Evolutionary conservation across 2,888 invertebrate species (phyloP), one percentile per base, ranked within the genome.

Genomic region (Agriotes lineatus): DNA sequence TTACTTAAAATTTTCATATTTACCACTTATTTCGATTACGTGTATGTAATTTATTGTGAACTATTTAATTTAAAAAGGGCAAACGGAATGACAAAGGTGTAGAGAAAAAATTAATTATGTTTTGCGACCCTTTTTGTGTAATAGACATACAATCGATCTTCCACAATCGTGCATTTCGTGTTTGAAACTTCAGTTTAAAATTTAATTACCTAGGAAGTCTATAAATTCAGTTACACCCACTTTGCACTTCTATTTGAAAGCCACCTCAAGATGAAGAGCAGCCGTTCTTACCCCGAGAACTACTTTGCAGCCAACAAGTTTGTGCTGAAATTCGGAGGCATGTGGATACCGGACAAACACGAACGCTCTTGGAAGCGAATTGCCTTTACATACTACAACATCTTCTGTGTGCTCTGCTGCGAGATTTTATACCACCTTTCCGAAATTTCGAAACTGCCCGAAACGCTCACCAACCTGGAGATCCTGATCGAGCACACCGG

Each of bases 251-350:
- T 7, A 25, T 5, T 3, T 12, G 3, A 9, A 4, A 9, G 14
- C n/a, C 10, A 0, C n/a, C 22, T 20, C 12, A 22, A 20, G 10
- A 50, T 50, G 50, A 42, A 16, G 50, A 14, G 7, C 2, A 16
- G 6, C 5, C 7, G 7, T 2, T 9, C 1, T 2, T 54, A 54
- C 5, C 54, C 54, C 9, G 64, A 33, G 25, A 45, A 68, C 12
- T 75, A 72, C 56, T 75, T 74, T 42, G 65, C 69, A 6, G 67
- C 60, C 18, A 73, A 73, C 54, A 19, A 69, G 2, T 71, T 69
- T 25, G 72, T 75, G 25, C 58, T 75, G 16, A 72, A 70, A 68
- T 48, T 62, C 0, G 70, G 69, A 22, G 75, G 72, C 1, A 25
- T 75, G 22, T 75, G 75, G 75, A 37, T 75, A 14, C 69, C 72